Evolutionary conservation across 2,113 vertebrate species (phyloP), one percentile per base, ranked within the genome.

Genomic region (Zingel zingel): DNA sequence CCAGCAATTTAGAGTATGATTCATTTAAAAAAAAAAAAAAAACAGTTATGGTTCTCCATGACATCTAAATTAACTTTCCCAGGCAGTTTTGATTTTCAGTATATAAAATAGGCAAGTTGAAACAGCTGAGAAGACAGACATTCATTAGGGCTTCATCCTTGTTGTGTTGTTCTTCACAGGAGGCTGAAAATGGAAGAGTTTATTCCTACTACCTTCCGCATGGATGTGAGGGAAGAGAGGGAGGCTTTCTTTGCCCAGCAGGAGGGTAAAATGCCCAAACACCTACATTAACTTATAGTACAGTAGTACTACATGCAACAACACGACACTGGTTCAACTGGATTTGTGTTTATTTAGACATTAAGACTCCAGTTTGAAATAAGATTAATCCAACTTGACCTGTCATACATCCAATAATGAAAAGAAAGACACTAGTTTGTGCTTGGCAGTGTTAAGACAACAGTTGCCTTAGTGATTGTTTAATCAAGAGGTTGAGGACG

Each of bases 171-270:
- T 9, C 71, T 56, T 77, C 25, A 10, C 72, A 98, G 97, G 91
- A 68, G 85, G 16, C 84, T 97, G 74, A 96, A 93, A 92, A 96
- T 97, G 94, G 94, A 96, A 11, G 96, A 97, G 1, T 98, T 98
- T 85, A 96, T 97, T 86, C 98, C 97, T 1, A 93, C 94, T 9
- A 97, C 96, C 12, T 97, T 95, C 73, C 95, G 96, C 5, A 92
- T 98, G 95, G 97, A 99, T 59, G 6, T 96, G 59, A 95, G 69
- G 69, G 88, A 96, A 0, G 97, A 98, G 79, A 94, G 95, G 74
- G 95, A 97, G 11, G 77, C 91, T 2, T 98, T 98, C 90, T 97
- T 97, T 82, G 65, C 93, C 13, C 86, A 93, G 63, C 95, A 94
- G 77, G 89, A 94, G 64, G 96, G 97, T 98, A 96, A 85, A 27